Base-by-base conservation (phyloP, 2,888 invertebrate genomes). In the Zaprionus obscuricornis region DNA sequence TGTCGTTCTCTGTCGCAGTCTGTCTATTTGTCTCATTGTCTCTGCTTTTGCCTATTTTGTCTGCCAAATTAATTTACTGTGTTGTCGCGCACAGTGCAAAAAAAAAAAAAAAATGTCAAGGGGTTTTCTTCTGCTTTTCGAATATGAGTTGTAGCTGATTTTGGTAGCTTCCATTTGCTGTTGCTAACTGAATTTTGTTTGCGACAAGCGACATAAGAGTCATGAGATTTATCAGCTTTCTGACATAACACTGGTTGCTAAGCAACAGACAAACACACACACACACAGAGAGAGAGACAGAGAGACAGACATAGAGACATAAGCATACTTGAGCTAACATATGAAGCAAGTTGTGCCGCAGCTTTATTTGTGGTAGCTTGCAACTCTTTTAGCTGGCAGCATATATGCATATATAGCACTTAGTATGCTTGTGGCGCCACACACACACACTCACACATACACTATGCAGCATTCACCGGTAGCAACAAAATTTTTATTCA, bases 151-250 rank as follows among this genome's bases (percentile, higher is more conserved):
- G 31, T 29, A n/a, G n/a, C n/a, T n/a, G n/a, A n/a, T n/a, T n/a
- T n/a, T n/a, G n/a, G n/a, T n/a, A n/a, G n/a, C n/a, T n/a, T n/a
- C n/a, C n/a, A n/a, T 24, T 27, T 26, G 50, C 50, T 66, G 66
- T 18, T 43, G 37, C 24, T 66, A 67, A 43, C 72, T n/a, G n/a
- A n/a, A n/a, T n/a, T 55, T 39, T 36, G 68, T 71, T n/a, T 66
- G 68, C 55, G 54, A 55, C 59, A 55, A n/a, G n/a, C n/a, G 72
- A 49, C 66, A 66, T 51, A n/a, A n/a, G n/a, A n/a, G 57, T 43
- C 51, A 34, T 34, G 45, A 71, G 72, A 39, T 59, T 60, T 71
- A 68, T 59, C 52, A 50, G 57, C 65, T 37, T 18, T n/a, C n/a
- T 42, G 47, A 37, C 37, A 47, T 33, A 43, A 47, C 43, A n/a